These are phyloP conservation scores for Acropora yongei DNA, from an alignment of 64 coral and sea anemone species.

Conservation along the genomic window DNA sequence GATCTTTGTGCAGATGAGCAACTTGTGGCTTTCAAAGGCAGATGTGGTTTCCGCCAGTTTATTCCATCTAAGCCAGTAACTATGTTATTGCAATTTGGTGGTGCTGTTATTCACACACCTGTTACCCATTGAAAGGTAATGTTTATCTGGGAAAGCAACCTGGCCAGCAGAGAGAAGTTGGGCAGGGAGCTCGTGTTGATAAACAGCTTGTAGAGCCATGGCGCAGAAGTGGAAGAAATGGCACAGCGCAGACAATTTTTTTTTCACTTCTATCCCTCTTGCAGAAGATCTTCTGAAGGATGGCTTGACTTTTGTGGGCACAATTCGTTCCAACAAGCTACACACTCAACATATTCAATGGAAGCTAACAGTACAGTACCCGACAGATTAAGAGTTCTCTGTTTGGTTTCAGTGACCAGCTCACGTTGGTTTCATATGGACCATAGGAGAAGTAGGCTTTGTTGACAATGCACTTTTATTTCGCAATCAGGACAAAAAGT, in stretches of 20 bases:
- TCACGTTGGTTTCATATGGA: too few relatives aligned
- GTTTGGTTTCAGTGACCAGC: too few relatives aligned
- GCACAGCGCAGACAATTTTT: conserved; percentile 2
- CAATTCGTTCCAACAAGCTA: conserved; percentile 1
- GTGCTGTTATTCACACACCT: not conserved
- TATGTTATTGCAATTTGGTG: not conserved
- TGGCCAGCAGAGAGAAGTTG: not conserved
- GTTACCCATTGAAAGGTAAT: not conserved
- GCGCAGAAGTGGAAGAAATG: not conserved
- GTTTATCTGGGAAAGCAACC: not conserved
- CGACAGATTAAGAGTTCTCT: too few relatives aligned
- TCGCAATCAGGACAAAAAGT: too few relatives aligned
- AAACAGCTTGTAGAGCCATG: not conserved
- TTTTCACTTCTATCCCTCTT: not conserved
- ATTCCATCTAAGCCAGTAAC: not conserved
- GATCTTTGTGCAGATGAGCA: not conserved
- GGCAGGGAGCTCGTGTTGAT: not conserved
- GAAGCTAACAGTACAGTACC: too few relatives aligned
- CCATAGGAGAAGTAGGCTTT: not conserved
- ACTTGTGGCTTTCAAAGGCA: not conserved
- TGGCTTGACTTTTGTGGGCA: not conserved
- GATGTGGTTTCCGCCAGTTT: not conserved
- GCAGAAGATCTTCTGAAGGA: conserved; percentile 8
- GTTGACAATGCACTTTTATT: not conserved
- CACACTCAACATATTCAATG: not conserved